Percentiles rank a stretch among this genome's conserved stretches.
These are phyloP conservation scores for Mycteria americana DNA, from an alignment of 2,797 vertebrate species.

Conservation along the genomic window DNA sequence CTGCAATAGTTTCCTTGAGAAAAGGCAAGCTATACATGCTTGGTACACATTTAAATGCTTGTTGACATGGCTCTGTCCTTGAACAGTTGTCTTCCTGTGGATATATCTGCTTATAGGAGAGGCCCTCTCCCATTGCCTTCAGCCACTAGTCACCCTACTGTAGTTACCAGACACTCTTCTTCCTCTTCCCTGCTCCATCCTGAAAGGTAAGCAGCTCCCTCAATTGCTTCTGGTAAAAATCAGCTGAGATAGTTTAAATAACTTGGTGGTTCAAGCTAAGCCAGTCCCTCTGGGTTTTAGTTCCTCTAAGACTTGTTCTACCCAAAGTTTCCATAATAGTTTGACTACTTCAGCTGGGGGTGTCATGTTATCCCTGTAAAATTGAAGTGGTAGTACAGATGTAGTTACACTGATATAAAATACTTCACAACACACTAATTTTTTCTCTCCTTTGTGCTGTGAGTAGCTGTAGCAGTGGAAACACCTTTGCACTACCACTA, in stretches of 20 bases:
- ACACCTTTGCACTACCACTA: background rate
- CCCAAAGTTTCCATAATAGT: background rate
- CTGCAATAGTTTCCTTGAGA: background rate
- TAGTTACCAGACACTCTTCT: background rate
- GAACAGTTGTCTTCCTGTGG: background rate
- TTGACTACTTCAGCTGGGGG: background rate
- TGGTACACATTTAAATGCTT: background rate
- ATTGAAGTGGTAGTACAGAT: background rate
- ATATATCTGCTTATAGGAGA: background rate
- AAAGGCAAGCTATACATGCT: background rate
- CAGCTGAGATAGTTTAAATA: background rate
- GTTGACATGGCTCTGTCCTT: background rate
- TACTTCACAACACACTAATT: background rate
- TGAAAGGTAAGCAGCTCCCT: background rate
- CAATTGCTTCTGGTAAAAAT: background rate
- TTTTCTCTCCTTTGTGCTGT: background rate
- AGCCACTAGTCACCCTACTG: background rate
- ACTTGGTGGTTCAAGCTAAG: background rate
- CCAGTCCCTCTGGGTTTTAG: conserved; percentile 16
- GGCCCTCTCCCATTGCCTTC: background rate
- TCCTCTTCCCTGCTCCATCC: background rate
- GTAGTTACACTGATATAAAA: background rate
- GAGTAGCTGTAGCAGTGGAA: background rate
- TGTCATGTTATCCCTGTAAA: background rate
- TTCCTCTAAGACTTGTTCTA: background rate